Evolutionary conservation across 2,797 vertebrate species (phyloP).

Genomic region (Acanthurus leucopareius): DNA sequence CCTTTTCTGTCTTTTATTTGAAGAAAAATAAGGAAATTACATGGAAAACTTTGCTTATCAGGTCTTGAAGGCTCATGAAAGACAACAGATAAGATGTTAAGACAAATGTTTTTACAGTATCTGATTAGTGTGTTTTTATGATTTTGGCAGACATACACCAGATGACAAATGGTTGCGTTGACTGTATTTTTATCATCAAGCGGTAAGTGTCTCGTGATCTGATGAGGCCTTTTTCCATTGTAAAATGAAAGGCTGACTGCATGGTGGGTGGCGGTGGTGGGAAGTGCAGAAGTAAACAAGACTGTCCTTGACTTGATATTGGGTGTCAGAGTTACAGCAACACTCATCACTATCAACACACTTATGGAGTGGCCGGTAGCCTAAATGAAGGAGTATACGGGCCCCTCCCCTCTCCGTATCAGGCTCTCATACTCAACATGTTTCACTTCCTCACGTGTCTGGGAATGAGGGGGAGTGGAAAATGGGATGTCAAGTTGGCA

Average conservation of each 20-base stretch:
- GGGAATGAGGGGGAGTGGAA: conserved; percentile 39
- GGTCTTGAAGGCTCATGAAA: neutral
- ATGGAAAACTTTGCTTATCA: neutral
- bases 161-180: conserved; percentile 29
- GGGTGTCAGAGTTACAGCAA: conserved; percentile 23
- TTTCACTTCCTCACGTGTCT: conserved; percentile 61
- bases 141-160: neutral
- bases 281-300: conserved; percentile 54
- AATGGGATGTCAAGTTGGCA: conserved; percentile 41
- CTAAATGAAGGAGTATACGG: conserved; percentile 15
- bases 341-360: conserved; percentile 61
- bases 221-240: conserved; percentile 18
- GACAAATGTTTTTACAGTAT: neutral
- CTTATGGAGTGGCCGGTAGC: conserved; percentile 13
- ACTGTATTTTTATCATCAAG: conserved; percentile 17
- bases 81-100: neutral
- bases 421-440: conserved; percentile 18
- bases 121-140: conserved; percentile 9
- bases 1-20: neutral
- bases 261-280: neutral
- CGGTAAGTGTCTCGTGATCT: neutral
- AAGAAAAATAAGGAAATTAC: neutral
- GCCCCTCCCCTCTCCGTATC: conserved; percentile 28
- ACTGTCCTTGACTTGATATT: conserved; percentile 60
- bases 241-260: conserved; percentile 11